Evolutionary conservation across 2,113 vertebrate genomes (phyloP), one percentile per base, ranked within the genome.

Genomic region (Paradoxurus hermaphroditus): DNA sequence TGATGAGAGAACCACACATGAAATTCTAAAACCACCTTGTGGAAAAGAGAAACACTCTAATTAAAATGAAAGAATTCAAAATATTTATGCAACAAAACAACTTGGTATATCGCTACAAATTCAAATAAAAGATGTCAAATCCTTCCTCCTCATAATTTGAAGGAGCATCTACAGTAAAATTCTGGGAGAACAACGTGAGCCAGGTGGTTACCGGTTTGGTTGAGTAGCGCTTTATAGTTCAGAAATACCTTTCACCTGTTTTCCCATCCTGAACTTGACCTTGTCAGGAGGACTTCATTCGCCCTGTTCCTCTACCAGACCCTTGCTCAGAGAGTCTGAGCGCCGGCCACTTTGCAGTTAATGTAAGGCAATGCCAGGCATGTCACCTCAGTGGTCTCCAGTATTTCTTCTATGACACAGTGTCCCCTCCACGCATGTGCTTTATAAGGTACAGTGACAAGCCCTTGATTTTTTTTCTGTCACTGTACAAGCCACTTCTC

Each of bases 1-100:
- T 87, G 39, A 21, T 10, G 63, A 56, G 46, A 44, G 31, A 73
- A 65, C 31, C 51, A 73, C 25, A 27, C 19, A 13, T 91, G 31
- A 78, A 77, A 34, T 39, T 92, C 53, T 85, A 94, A 96, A 95
- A 84, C 41, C 51, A 70, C 41, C 14, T 94, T 92, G 68, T 78
- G 67, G 59, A 78, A 94, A 88, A 36, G 31, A 79, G 44, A 86
- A 65, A 53, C 49, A 49, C 23, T 77, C 29, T 39, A 93, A 78
- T 84, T 85, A 90, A 85, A 85, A 86, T 75, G 27, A 93, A 79
- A 63, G 82, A 83, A 75, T 72, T 85, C 4, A 34, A 65, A 82
- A 75, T 56, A 82, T 73, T 39, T 67, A 65, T 83, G 63, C 56
- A 65, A 72, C 36, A 87, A 67, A 39, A 65, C 36, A 56, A 91